A percentile compares a stretch with the other conserved stretches of the same genome.
Evolutionary conservation across 2,797 vertebrate genomes (phyloP).

Genomic region (Bradypus variegatus): DNA sequence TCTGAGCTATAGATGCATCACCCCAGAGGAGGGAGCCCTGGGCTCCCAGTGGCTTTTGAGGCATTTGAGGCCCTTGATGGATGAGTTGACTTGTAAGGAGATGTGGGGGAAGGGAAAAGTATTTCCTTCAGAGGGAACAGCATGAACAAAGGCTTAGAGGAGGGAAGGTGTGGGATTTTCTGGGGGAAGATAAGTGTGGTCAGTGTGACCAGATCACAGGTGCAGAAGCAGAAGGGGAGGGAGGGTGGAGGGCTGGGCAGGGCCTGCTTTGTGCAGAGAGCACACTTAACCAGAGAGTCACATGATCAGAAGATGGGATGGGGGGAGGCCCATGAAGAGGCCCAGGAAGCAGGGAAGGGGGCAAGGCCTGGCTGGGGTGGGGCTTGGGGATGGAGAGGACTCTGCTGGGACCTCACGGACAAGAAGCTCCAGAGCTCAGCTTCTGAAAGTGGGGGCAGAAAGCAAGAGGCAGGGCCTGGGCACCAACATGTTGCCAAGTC

Average conservation of each 20-base stretch:
- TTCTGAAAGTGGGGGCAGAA: not conserved
- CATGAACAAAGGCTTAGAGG: not conserved
- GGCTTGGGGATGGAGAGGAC: not conserved
- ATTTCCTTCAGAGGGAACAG: not conserved
- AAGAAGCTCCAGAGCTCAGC: not conserved
- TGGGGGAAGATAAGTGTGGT: not conserved
- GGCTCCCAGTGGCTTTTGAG: not conserved
- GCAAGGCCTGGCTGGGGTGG: too few relatives aligned
- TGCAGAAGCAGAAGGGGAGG: not conserved
- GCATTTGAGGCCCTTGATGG: not conserved
- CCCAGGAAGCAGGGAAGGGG: not conserved
- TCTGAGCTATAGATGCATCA: not conserved
- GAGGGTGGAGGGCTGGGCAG: not conserved
- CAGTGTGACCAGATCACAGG: not conserved
- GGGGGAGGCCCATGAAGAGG: not conserved
- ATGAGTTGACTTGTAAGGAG: not conserved
- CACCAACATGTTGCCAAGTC: rapidly evolving
- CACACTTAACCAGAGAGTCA: not conserved
- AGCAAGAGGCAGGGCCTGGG: not conserved
- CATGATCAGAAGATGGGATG: not conserved
- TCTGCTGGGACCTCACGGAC: not conserved
- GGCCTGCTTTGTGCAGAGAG: not conserved
- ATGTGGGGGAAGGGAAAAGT: not conserved
- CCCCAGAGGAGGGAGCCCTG: not conserved
- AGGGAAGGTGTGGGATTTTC: not conserved